Evolutionary conservation across 2,797 vertebrate species (phyloP).

Genomic region (Otus scops): DNA sequence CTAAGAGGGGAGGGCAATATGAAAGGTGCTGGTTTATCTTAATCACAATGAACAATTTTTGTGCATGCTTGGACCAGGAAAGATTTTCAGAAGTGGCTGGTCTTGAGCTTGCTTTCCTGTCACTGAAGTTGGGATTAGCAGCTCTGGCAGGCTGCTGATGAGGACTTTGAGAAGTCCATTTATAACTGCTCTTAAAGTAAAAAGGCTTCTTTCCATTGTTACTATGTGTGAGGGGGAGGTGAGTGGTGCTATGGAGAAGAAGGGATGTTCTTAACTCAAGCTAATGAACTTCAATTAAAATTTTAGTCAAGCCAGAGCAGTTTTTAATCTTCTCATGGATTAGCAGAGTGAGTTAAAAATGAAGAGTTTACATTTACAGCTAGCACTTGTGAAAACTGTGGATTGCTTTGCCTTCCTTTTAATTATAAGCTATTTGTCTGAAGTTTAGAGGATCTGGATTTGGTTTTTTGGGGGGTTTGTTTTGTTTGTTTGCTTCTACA

Average conservation of each 20-base stretch:
- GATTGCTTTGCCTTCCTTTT: background rate
- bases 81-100: background rate
- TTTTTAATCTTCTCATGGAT: background rate
- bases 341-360: background rate
- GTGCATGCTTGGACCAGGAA: fast-evolving
- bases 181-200: background rate
- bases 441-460: background rate
- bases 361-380: background rate
- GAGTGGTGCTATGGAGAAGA: background rate
- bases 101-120: background rate
- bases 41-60: background rate
- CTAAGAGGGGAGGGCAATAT: background rate
- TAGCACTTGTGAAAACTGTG: background rate
- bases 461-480: too few species aligned
- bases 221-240: fast-evolving
- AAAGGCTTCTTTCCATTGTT: background rate
- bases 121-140: background rate
- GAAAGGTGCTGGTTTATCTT: background rate
- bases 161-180: background rate
- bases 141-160: background rate
- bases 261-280: background rate
- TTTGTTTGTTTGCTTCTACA: background rate
- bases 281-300: background rate
- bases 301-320: background rate
- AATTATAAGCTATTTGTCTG: background rate